Base-by-base conservation (phyloP, 2,797 vertebrate genomes). In the Chelonia mydas region DNA sequence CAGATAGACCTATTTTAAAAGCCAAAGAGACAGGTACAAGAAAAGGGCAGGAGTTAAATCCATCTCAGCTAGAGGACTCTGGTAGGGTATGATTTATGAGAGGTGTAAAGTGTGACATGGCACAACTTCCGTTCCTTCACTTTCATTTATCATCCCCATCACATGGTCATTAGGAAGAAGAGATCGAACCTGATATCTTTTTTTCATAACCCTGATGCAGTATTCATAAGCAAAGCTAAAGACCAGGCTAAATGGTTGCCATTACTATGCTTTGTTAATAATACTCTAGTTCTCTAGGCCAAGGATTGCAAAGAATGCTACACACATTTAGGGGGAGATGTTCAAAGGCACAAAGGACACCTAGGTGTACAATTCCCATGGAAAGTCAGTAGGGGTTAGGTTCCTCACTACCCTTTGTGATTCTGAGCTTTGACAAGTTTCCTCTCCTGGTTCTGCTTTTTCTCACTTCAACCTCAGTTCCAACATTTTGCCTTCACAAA, bases 1-100 rank as follows among this genome's bases (percentile, higher is more conserved):
- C 41, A 25, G 57, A 41, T 17, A 0, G 89, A 86, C 61, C 78
- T 84, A 33, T 72, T 93, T 79, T 33, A 6, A 13, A 89, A 95
- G 84, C 92, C 88, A 82, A 65, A 77, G 27, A 83, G 77, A 37
- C 57, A 90, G 91, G 27, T 59, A 7, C 84, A 74, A 79, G 28
- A 49, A 45, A 77, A 72, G 27, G 11, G 49, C 0, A 0, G 27
- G 74, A 77, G 49, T n/a, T 3, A 77, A 94, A 84, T 65, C 89
- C 8, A 0, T 51, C 74, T 91, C 57, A 92, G 79, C 53, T 80
- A 0, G 0, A 81, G 68, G 59, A 80, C 49, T 50, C 54, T 21
- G 74, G 27, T 3, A 1, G 1, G 27, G 7, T 81, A 54, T 0
- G 0, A 13, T 37, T 79, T 9, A 1, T 61, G 77, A 81, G 47